Evolutionary conservation across 1,140 invertebrate species (phyloP).

Genomic region (Micrasema minimum): DNA sequence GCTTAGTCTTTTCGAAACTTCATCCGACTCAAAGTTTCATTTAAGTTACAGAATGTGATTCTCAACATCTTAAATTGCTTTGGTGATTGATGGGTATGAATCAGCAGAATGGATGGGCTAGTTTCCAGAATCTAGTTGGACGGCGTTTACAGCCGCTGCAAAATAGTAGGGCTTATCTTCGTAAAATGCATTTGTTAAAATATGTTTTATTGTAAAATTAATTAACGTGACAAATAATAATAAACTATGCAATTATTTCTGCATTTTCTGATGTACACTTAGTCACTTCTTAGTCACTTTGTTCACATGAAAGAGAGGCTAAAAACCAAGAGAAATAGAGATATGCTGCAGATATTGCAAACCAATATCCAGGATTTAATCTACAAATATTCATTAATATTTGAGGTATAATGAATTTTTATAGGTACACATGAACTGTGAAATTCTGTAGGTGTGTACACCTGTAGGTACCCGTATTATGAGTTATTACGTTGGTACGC

Average conservation of each 20-base stretch:
- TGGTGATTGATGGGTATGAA: constrained; percentile 5
- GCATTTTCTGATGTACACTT: neutral
- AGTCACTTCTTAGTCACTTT: neutral
- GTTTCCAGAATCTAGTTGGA: neutral
- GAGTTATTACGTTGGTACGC: no score
- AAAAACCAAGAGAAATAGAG: no score
- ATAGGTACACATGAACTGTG: no score
- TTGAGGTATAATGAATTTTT: no score
- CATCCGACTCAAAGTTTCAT: no score
- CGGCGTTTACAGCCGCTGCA: neutral
- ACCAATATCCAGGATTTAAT: no score
- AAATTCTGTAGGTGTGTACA: no score
- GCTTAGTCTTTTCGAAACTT: neutral
- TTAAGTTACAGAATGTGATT: neutral
- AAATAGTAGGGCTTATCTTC: neutral
- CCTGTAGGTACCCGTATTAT: no score
- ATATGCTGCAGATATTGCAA: no score
- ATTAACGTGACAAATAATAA: neutral
- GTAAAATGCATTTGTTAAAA: neutral
- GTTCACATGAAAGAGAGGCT: no score
- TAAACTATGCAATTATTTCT: neutral
- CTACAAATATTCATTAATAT: no score
- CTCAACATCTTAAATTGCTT: neutral
- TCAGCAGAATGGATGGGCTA: neutral
- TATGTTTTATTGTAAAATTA: neutral